phyloP scores from a whole-genome alignment of 2,888 invertebrate species.

The Phyllotreta striolata region DNA sequence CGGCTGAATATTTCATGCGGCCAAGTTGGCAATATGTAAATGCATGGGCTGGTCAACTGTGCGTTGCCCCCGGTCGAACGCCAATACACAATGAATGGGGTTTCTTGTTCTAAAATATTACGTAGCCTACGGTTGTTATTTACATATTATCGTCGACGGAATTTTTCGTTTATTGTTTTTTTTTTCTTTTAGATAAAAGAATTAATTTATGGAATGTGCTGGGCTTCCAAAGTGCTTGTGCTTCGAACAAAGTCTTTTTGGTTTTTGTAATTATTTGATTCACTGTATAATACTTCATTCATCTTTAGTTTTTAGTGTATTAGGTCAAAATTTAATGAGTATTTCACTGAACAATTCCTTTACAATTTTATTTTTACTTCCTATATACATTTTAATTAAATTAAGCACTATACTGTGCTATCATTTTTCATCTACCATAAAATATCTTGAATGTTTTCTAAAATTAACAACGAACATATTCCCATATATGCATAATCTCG shows the following conservation, averaged over 20 bases:
- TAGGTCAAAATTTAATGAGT: no score
- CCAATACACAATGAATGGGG: slow-evolving; percentile 45
- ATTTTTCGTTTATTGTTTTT: slow-evolving; percentile 29
- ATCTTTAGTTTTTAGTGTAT: no score
- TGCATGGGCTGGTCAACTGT: slow-evolving; percentile 40
- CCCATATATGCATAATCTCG: no score
- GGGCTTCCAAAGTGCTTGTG: slow-evolving; percentile 1
- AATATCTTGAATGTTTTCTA: no score
- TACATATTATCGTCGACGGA: slow-evolving; percentile 44
- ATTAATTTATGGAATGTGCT: slow-evolving; percentile 19
- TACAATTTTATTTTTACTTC: no score
- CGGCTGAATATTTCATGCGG: slow-evolving; percentile 33
- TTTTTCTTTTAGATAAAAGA: slow-evolving; percentile 24
- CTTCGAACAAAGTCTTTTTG: background rate
- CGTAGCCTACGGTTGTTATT: slow-evolving; percentile 41
- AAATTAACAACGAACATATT: no score
- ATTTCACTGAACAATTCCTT: no score
- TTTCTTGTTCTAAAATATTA: slow-evolving; percentile 45
- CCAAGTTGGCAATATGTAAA: slow-evolving; percentile 34
- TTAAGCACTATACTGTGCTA: no score
- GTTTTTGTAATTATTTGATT: background rate
- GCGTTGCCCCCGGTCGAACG: slow-evolving; percentile 38
- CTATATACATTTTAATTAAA: no score
- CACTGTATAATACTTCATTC: background rate
- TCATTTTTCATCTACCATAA: no score